A percentile compares a stretch with the other conserved stretches of the same genome.
Evolutionary conservation across 2,888 invertebrate genomes (phyloP).

Genomic region (Phorcus lineatus): DNA sequence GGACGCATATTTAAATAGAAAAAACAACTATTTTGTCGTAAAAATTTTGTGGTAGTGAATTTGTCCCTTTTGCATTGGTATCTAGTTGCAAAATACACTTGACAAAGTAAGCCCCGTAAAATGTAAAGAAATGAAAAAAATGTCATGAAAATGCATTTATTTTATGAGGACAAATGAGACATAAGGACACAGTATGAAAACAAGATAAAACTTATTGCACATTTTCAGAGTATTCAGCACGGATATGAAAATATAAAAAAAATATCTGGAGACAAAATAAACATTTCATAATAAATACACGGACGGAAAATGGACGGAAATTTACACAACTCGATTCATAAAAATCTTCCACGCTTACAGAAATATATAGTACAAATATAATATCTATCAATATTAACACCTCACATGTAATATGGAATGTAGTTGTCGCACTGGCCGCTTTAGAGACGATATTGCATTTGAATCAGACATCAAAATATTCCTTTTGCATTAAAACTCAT

Average conservation of each 20-base stretch:
- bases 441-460: too few relatives aligned
- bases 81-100: too few relatives aligned
- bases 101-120: too few relatives aligned
- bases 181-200: neutral
- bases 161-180: neutral
- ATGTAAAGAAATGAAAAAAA: neutral
- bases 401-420: slow-evolving; percentile 12
- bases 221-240: slow-evolving; percentile 1
- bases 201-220: slow-evolving; percentile 20
- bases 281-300: slow-evolving; percentile 17
- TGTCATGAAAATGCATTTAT: neutral
- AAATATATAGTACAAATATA: slow-evolving; percentile 21
- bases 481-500: too few relatives aligned
- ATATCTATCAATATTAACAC: slow-evolving; percentile 12
- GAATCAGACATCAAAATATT: too few relatives aligned
- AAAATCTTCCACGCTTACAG: neutral
- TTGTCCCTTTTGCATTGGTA: too few relatives aligned
- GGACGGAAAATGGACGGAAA: slow-evolving; percentile 16
- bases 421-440: neutral
- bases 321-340: slow-evolving; percentile 1
- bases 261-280: slow-evolving; percentile 3
- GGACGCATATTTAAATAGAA: too few relatives aligned
- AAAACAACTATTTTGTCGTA: too few relatives aligned
- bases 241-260: slow-evolving; percentile 23
- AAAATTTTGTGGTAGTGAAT: too few relatives aligned